Evolutionary conservation across 2,888 invertebrate genomes (phyloP).

Genomic region (Mesorhabditis spiculigera): DNA sequence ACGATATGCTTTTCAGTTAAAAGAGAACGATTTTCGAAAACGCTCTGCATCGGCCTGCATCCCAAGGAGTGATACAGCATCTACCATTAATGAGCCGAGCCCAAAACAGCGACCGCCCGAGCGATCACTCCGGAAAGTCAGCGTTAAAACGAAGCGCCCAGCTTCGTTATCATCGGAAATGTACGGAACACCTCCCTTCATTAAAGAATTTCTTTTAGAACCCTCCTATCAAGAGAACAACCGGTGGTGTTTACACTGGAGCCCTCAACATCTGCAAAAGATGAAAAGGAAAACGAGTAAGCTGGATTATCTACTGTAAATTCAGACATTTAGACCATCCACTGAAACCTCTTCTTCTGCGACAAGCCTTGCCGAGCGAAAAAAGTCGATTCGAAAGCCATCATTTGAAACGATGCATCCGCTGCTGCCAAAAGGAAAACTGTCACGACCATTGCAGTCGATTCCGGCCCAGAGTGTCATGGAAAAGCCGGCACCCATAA

Average conservation of each 20-base stretch:
- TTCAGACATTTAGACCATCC: neutral
- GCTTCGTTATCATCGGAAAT: no score
- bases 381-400: neutral
- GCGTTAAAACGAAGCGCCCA: no score
- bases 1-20: no score
- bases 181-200: neutral
- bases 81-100: no score
- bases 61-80: no score
- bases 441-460: neutral
- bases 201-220: neutral
- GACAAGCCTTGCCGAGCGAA: neutral
- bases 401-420: neutral
- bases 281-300: constrained; percentile 3
- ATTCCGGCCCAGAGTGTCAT: neutral
- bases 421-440: neutral
- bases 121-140: no score
- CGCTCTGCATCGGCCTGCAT: no score
- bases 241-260: neutral
- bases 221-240: neutral
- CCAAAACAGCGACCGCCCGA: no score
- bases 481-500: neutral
- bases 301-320: neutral
- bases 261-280: neutral
- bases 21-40: no score
- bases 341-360: neutral